Conservation (phyloP, 2,113 vertebrate species). For the Hepsetus odoe region DNA sequence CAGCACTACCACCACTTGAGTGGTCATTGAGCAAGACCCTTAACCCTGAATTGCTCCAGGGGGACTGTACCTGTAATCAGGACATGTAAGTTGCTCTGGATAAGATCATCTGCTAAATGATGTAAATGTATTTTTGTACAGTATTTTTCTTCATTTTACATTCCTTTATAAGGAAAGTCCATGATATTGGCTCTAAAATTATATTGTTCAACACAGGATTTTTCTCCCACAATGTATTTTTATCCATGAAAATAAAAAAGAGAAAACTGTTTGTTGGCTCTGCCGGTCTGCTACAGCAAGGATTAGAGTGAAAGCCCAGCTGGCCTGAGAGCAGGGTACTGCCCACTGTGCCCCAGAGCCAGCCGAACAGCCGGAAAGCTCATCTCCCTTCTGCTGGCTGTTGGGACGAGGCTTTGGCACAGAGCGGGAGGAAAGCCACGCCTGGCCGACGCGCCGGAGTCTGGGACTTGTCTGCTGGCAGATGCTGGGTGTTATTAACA, state of each 20-base stretch:
- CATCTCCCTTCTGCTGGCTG: conserved; percentile 40
- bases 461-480: conserved; percentile 41
- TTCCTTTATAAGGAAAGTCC: too few relatives aligned
- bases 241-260: not conserved
- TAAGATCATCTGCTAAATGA: too few relatives aligned
- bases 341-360: conserved; percentile 12
- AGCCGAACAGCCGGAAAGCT: conserved; percentile 25
- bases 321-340: conserved; percentile 10
- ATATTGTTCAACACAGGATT: too few relatives aligned
- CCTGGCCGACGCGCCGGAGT: conserved; percentile 26
- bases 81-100: too few relatives aligned
- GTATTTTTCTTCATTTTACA: too few relatives aligned
- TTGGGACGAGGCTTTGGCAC: conserved; percentile 28
- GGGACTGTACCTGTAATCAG: too few relatives aligned
- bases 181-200: too few relatives aligned
- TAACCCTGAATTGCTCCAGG: too few relatives aligned
- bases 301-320: conserved; percentile 19
- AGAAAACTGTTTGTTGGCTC: not conserved
- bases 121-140: too few relatives aligned
- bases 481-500: conserved; percentile 20
- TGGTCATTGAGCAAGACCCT: too few relatives aligned
- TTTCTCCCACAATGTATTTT: not conserved
- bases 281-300: conserved; percentile 23
- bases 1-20: too few relatives aligned
- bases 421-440: conserved; percentile 10